Conservation (phyloP, 2,888 invertebrate genomes). For the Caenorhabditis macrosperma region DNA sequence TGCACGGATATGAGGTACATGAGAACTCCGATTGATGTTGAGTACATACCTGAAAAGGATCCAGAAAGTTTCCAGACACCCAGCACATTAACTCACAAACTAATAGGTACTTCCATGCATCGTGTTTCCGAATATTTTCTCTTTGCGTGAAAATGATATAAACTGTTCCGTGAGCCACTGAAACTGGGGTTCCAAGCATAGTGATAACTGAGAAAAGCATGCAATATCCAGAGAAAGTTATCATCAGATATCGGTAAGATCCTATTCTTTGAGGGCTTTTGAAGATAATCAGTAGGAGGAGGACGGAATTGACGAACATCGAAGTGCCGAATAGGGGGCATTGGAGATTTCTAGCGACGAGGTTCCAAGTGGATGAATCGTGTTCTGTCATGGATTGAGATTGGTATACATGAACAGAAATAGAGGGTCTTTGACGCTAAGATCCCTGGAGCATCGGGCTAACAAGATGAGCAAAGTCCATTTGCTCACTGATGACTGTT, state of each 20-base stretch:
- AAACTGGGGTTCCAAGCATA: background rate
- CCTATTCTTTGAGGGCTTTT: constrained; percentile 12
- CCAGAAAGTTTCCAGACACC: background rate
- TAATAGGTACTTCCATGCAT: constrained; percentile 3
- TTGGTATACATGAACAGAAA: too few species aligned
- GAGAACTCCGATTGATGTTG: constrained; percentile 8
- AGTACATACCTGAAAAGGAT: constrained; percentile 22
- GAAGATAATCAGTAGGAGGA: constrained; percentile 8
- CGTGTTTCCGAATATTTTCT: background rate
- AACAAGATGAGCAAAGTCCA: too few species aligned
- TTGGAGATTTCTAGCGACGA: background rate
- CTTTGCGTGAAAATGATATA: constrained; percentile 9
- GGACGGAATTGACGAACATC: background rate
- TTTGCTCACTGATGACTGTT: too few species aligned
- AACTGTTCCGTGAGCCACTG: constrained; percentile 9
- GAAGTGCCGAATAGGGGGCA: background rate
- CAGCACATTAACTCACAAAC: constrained; percentile 6
- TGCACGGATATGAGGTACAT: constrained; percentile 12
- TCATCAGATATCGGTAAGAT: constrained; percentile 15
- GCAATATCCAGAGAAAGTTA: constrained; percentile 16
- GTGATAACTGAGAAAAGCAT: constrained; percentile 1
- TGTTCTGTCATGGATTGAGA: too few species aligned
- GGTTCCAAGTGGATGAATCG: too few species aligned
- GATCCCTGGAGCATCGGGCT: too few species aligned
- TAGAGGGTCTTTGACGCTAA: too few species aligned